Base-by-base conservation (phyloP, 1,140 invertebrate species). In the Aphelenchoides avenae region DNA sequence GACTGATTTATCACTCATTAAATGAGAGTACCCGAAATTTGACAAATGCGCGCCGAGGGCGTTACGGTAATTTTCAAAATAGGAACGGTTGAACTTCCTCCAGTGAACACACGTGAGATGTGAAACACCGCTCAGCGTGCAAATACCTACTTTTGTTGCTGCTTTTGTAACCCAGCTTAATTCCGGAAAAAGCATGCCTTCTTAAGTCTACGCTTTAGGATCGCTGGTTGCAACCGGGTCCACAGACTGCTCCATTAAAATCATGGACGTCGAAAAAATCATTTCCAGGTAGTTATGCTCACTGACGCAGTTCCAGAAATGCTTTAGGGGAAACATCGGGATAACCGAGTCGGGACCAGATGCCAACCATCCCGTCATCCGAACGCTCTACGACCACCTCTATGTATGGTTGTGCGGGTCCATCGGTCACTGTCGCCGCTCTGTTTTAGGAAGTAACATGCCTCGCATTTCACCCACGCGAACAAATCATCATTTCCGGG, bases 241-340 rank as follows among this genome's bases (percentile, higher is more conserved):
- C 62, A 89, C 89, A 1, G 94, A 99, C 81, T 89, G 92, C 3
- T 96, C 91, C 60, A 99, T 98, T 49, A 98, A 87, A 85, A 93
- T 98, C 77, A 79, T 97, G 36, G 92, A 97, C 78, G 91, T 99
- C 1, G 93, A 98, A 72, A 83, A 90, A 63, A 98, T 98, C 90
- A 80, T 98, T 64, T 90, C 91, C 0, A 79, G 42, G 73, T 76
- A 51, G 77, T 79, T 40, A 34, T n/a, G n/a, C n/a, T n/a, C n/a
- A n/a, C n/a, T n/a, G n/a, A n/a, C n/a, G n/a, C 13, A 34, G 26
- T 36, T 52, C 29, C 2, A 7, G 9, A 34, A 5, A 37, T 53
- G 42, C 18, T 51, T 64, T 48, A 51, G 48, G 26, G 48, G 48
- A 49, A 59, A 60, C 33, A 53, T 36, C 15, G 27, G 27, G 31